Percentiles rank a stretch among this genome's conserved stretches.
phyloP scores from a whole-genome alignment of 2,797 vertebrate species.

The Cryptoblepharus egeriae region DNA sequence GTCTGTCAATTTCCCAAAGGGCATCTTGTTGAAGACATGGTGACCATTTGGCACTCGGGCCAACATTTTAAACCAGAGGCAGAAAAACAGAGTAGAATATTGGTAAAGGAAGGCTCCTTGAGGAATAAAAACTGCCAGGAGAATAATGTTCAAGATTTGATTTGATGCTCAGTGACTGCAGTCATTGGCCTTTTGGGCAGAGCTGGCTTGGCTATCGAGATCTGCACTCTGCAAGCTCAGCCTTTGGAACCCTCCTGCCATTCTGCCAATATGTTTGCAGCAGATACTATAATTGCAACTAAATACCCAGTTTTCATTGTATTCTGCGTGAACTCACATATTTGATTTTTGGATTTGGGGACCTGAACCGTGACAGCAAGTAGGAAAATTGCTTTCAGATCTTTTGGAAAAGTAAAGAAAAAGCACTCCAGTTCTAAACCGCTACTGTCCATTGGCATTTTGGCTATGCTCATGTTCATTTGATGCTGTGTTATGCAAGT shows the following conservation, averaged over 20 bases:
- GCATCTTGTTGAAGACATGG: not conserved
- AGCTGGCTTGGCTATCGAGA: slow-evolving; percentile 39
- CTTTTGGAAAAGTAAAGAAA: not conserved
- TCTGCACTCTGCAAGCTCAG: not conserved
- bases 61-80: too few relatives aligned
- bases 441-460: not conserved
- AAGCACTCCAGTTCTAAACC: not conserved
- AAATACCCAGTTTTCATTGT: not conserved
- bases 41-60: not conserved
- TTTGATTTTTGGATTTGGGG: not conserved
- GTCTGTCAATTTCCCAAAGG: too few relatives aligned
- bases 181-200: not conserved
- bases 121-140: not conserved
- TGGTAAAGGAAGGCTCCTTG: not conserved
- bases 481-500: not conserved
- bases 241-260: not conserved
- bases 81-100: not conserved
- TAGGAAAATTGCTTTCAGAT: fast-evolving
- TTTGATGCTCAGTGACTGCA: not conserved
- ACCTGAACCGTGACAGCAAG: fast-evolving
- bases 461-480: not conserved
- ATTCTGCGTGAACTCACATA: not conserved
- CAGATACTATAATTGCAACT: not conserved
- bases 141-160: slow-evolving; percentile 8
- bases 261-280: not conserved